Percentiles rank a stretch among this genome's conserved stretches.
Evolutionary conservation across 2,113 vertebrate species (phyloP).

Genomic region (Axis porcinus): DNA sequence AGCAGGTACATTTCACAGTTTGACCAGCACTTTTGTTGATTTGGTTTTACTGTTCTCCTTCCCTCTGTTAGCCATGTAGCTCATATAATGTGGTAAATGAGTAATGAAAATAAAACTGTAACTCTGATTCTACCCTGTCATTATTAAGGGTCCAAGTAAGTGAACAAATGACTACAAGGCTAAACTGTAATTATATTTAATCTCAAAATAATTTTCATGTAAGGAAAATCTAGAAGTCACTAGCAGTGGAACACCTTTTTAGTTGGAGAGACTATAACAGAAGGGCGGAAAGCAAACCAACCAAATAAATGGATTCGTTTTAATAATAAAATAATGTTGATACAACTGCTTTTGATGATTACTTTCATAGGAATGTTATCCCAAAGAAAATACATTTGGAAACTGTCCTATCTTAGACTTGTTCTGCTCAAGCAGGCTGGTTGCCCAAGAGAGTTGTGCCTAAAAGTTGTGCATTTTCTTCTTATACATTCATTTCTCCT

Average conservation of each 20-base stretch:
- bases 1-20: not conserved
- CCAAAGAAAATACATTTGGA: not conserved
- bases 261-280: not conserved
- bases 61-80: not conserved
- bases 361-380: not conserved
- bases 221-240: not conserved
- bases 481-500: not conserved
- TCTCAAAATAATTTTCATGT: not conserved
- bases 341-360: slow-evolving; percentile 22
- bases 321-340: slow-evolving; percentile 3
- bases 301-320: not conserved
- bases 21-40: not conserved
- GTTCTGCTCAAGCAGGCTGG: not conserved
- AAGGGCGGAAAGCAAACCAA: not conserved
- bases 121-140: not conserved
- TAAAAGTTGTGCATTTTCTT: not conserved
- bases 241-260: not conserved
- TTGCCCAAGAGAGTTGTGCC: not conserved
- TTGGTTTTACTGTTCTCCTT: not conserved
- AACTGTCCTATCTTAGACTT: not conserved
- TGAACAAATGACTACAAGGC: not conserved
- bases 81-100: not conserved
- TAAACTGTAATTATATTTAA: not conserved
- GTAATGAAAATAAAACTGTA: not conserved
- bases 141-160: not conserved